Base-by-base conservation (phyloP, 2,888 invertebrate genomes). In the Phalangium opilio region DNA sequence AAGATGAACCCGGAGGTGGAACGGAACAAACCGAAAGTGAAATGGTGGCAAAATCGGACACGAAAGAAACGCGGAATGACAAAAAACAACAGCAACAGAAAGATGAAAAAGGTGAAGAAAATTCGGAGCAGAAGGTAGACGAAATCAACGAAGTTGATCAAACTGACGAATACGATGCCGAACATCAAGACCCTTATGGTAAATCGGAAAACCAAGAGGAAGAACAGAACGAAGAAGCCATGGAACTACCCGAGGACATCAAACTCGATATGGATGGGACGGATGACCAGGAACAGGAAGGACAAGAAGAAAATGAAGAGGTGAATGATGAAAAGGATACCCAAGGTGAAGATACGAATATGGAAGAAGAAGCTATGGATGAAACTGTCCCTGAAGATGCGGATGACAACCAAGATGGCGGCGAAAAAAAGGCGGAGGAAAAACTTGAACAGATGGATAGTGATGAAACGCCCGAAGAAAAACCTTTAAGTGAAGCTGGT, bases 231-330 rank as follows among this genome's bases (percentile, higher is more conserved):
- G 80, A 86, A 0, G 86, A 90, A 65, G 76, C 81, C 43, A 76
- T 90, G 65, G 87, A 91, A 61, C 67, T 91, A 50, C 87, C 89
- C 0, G 87, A 91, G 38, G 81, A 90, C 64, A 70, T 87, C 57
- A 77, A 86, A 55, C 67, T 86, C 15, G 86, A 89, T 60, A 82
- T 77, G 21, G n/a, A n/a, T n/a, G n/a, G n/a, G n/a, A n/a, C n/a
- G n/a, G n/a, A n/a, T n/a, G n/a, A n/a, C n/a, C n/a, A n/a, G n/a
- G 78, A 69, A 55, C 77, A 71, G 62, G 76, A 68, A 7, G 76
- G 76, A 19, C 76, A 77, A 15, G 72, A 59, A 58, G 75, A 76
- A 21, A 74, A 75, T 41, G 73, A 73, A 58, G 71, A 69, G 11
- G 72, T 73, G 50, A 58, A 62, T 43, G 52, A 62, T 48, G 53